phyloP scores from a whole-genome alignment of 2,797 vertebrate species.

The Sebastes umbrosus region DNA sequence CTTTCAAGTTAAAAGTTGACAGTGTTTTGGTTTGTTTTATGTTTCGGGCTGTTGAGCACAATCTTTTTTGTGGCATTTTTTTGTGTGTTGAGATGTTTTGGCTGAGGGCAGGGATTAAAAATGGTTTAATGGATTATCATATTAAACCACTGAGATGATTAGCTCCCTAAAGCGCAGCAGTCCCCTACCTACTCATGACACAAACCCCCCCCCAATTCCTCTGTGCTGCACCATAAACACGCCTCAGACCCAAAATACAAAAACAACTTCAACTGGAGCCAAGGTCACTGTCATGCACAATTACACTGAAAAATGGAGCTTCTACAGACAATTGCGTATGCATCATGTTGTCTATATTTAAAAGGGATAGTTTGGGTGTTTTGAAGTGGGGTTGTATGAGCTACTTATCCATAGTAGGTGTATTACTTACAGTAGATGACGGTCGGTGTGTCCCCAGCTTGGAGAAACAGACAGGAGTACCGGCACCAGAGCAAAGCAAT shows the following conservation, averaged over 20 bases:
- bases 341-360: too few species aligned
- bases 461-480: too few species aligned
- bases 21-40: background rate
- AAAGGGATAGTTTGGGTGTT: too few species aligned
- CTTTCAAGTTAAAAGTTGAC: background rate
- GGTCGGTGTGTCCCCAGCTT: too few species aligned
- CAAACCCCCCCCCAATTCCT: background rate
- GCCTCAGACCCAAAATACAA: background rate
- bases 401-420: too few species aligned
- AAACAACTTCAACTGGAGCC: background rate
- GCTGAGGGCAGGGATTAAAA: conserved; percentile 44
- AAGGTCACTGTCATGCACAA: background rate
- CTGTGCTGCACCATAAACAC: background rate
- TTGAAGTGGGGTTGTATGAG: too few species aligned
- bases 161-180: conserved; percentile 15
- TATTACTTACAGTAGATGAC: too few species aligned
- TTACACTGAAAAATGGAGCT: too few species aligned
- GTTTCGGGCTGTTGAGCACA: background rate
- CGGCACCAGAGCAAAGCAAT: too few species aligned
- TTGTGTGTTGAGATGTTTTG: conserved; percentile 30
- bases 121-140: conserved; percentile 50
- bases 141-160: conserved; percentile 41
- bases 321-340: too few species aligned
- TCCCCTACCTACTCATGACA: conserved; percentile 7
- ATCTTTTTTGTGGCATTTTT: background rate